Evolutionary conservation across 2,113 vertebrate genomes (phyloP), one percentile per base, ranked within the genome.

Genomic region (Phaetusa simplex): DNA sequence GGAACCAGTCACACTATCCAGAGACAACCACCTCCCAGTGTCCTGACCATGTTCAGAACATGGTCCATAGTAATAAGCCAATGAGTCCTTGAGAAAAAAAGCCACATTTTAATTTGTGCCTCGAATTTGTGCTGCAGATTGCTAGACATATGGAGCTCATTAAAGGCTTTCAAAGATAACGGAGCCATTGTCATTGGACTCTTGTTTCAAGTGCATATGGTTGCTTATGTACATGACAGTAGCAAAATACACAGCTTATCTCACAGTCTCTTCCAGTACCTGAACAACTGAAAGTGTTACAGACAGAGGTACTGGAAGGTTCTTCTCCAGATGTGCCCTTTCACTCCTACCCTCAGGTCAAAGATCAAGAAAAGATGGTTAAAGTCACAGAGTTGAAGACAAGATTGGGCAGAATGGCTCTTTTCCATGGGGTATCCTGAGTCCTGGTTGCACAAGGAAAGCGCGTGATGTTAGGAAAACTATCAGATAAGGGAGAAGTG

Each of bases 111-210:
- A 97, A 88, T 94, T 95, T 89, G 81, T 72, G 91, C 53, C 56
- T 95, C 0, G 0, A 87, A 95, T 95, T 87, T 94, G 40, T 93
- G 81, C 83, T 92, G 89, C 95, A 97, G 95, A 97, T 95, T 97
- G 95, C 42, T 85, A 95, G 94, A 86, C 95, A 97, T 97, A 97
- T 95, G 95, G 95, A 94, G 94, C 88, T 96, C 95, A 95, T 96
- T 97, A 97, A 94, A 97, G 56, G 56, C 81, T 91, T 97, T 95
- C 93, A 95, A 95, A 97, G 95, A 97, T 91, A 96, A 95, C 91
- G 85, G 83, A 92, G 34, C 91, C 95, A 96, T 95, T 97, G 97
- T 97, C 94, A 96, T 96, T 96, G 95, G 94, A 95, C 77, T 95
- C 91, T 80, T 89, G 69, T 85, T 95, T 95, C 94, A 97, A 97